Evolutionary conservation across 2,113 vertebrate genomes (phyloP).

Genomic region (Carassius carassius): DNA sequence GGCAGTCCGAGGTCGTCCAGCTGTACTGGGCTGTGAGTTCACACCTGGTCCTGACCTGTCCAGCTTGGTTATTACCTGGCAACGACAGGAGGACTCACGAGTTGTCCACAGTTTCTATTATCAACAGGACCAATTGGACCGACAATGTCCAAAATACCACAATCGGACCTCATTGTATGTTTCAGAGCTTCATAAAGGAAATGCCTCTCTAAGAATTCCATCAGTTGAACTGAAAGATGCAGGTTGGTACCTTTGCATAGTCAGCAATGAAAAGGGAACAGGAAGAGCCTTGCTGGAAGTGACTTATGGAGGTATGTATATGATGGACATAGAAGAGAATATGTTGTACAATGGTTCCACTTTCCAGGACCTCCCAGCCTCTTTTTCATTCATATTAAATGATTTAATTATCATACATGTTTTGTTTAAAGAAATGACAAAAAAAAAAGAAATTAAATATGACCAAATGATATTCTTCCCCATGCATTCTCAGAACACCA

Average conservation of each 20-base stretch:
- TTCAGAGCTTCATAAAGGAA: conserved; percentile 52
- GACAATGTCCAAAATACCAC: conserved; percentile 35
- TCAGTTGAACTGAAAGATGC: conserved; percentile 30
- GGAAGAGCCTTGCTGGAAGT: conserved; percentile 48
- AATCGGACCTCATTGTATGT: conserved; percentile 45
- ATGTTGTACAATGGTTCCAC: neutral
- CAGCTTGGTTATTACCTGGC: conserved; percentile 59
- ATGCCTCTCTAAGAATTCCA: conserved; percentile 54
- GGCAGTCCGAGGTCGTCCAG: conserved; percentile 44
- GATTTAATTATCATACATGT: too few relatives aligned
- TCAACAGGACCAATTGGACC: conserved; percentile 46
- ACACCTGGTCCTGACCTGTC: conserved; percentile 21
- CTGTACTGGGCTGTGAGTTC: conserved; percentile 55
- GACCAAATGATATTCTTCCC: too few relatives aligned
- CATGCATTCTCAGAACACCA: too few relatives aligned
- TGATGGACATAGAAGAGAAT: neutral
- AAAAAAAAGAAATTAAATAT: too few relatives aligned
- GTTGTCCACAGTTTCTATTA: conserved; percentile 63
- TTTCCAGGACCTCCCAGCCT: neutral
- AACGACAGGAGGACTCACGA: conserved; percentile 35
- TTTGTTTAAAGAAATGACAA: too few relatives aligned
- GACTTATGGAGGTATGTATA: conserved; percentile 57
- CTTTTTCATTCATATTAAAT: neutral
- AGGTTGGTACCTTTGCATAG: conserved; percentile 51
- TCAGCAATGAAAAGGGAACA: conserved; percentile 53